A percentile compares a stretch with the other conserved stretches of the same genome.
phyloP scores from a whole-genome alignment of 2,797 vertebrate species.

The Gobionotothen gibberifrons region DNA sequence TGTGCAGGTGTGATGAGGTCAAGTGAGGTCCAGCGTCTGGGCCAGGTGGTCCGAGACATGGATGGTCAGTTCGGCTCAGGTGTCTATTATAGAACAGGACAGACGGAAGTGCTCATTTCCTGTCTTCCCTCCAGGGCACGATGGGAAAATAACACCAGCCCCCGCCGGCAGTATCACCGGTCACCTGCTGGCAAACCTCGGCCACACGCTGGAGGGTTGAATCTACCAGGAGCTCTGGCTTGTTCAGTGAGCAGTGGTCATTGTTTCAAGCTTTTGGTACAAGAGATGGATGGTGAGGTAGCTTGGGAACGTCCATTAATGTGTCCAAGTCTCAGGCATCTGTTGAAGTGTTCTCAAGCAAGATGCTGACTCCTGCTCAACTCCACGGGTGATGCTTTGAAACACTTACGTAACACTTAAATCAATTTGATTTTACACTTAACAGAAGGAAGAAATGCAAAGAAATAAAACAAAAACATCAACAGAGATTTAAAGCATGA shows the following conservation, averaged over 20 bases:
- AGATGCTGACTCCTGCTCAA: not conserved
- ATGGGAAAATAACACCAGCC: constrained; percentile 62
- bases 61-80: constrained; percentile 79
- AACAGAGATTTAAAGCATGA: not conserved
- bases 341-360: not conserved
- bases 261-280: not conserved
- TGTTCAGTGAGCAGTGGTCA: not conserved
- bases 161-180: constrained; percentile 2
- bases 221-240: constrained; percentile 2
- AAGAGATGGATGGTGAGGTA: not conserved
- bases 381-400: not conserved
- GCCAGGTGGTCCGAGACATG: constrained; percentile 81
- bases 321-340: not conserved
- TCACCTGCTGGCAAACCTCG: constrained; percentile 50
- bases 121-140: constrained; percentile 69
- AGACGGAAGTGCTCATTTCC: constrained; percentile 75
- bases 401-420: not conserved
- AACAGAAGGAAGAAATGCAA: not conserved
- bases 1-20: constrained; percentile 62
- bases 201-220: not conserved
- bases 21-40: constrained; percentile 75
- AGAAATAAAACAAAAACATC: not conserved
- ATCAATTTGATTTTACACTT: not conserved
- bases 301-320: not conserved
- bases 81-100: constrained; percentile 64